Conservation (phyloP, 2,797 vertebrate species). For the Melanotaenia boesemani region DNA sequence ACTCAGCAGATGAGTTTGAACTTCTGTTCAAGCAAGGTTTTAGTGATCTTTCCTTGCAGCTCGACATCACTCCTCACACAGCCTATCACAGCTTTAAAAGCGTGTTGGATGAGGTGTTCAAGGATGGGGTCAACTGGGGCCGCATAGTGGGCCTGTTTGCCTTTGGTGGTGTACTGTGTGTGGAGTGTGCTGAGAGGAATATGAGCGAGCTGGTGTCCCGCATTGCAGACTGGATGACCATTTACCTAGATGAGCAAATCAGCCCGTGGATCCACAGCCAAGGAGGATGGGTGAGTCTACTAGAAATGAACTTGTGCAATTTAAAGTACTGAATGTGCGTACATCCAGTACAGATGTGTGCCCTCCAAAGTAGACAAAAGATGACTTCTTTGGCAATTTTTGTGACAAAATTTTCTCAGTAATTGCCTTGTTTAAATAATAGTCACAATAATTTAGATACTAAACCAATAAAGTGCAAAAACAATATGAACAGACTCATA, state of each 20-base stretch:
- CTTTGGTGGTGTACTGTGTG: conserved; percentile 93
- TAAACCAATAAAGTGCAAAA: too few species aligned
- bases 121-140: conserved; percentile 97
- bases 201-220: conserved; percentile 90
- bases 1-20: conserved; percentile 94
- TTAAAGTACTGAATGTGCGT: too few species aligned
- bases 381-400: too few species aligned
- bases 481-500: too few species aligned
- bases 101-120: conserved; percentile 96
- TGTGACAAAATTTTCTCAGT: too few species aligned
- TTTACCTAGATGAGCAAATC: conserved; percentile 93
- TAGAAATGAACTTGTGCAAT: background rate
- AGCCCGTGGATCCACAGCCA: conserved; percentile 94
- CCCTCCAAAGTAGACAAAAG: too few species aligned
- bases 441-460: too few species aligned
- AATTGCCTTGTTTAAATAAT: too few species aligned
- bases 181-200: conserved; percentile 94
- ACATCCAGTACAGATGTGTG: too few species aligned
- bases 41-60: conserved; percentile 92
- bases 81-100: conserved; percentile 95
- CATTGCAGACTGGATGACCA: conserved; percentile 95
- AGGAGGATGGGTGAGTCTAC: conserved; percentile 94
- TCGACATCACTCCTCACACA: conserved; percentile 91
- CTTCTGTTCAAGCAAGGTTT: conserved; percentile 90
- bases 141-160: conserved; percentile 95